Conservation (phyloP, 2,797 vertebrate genomes). For the Acridotheres tristis region DNA sequence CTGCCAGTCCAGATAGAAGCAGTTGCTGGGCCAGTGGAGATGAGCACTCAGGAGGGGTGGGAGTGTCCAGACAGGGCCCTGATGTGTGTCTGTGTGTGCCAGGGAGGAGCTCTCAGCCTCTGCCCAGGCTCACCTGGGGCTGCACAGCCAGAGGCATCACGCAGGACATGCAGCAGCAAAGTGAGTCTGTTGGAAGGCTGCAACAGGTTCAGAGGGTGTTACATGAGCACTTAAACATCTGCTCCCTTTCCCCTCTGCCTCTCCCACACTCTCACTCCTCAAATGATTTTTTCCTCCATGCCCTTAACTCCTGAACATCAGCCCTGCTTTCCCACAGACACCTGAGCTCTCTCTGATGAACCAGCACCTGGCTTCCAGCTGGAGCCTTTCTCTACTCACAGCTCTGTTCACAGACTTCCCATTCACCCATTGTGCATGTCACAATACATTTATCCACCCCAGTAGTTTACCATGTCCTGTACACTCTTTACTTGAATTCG, state of each 20-base stretch:
- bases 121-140: not conserved
- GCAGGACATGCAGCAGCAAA: not conserved
- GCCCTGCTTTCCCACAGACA: not conserved
- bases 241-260: not conserved
- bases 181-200: not conserved
- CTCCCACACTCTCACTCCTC: not conserved
- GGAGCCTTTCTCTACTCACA: not conserved
- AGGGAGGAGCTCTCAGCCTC: not conserved
- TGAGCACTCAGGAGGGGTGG: not conserved
- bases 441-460: not conserved
- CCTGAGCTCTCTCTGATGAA: not conserved
- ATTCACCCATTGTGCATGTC: not conserved
- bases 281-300: not conserved
- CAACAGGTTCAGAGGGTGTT: not conserved
- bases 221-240: not conserved
- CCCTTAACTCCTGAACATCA: not conserved
- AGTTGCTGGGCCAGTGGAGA: not conserved
- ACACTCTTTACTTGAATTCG: not conserved
- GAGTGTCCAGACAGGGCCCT: not conserved
- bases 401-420: not conserved
- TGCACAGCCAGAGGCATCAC: not conserved
- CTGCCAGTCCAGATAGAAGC: not conserved
- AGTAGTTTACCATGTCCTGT: not conserved
- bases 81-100: not conserved
- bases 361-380: fast-evolving